phyloP scores from a whole-genome alignment of 2,113 vertebrate genomes.

The Eleginops maclovinus region DNA sequence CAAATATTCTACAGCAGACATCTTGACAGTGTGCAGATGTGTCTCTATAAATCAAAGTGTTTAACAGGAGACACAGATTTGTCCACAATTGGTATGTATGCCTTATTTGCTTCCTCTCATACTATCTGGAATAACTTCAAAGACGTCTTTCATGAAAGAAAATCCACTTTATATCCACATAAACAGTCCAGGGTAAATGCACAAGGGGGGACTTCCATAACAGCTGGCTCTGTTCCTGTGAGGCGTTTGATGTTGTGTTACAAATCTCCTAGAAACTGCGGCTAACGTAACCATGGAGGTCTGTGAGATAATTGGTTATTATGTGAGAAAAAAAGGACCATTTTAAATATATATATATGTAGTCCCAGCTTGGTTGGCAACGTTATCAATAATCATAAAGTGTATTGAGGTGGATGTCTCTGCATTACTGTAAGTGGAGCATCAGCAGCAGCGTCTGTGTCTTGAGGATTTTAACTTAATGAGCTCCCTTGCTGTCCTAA shows the following conservation, averaged over 20 bases:
- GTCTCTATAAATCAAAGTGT: neutral
- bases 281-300: neutral
- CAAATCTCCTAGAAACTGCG: constrained; percentile 29
- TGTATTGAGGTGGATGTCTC: neutral
- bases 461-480: constrained; percentile 2
- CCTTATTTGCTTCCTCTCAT: neutral
- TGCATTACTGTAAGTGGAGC: neutral
- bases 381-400: neutral
- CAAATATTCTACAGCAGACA: neutral
- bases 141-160: constrained; percentile 39
- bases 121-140: constrained; percentile 51
- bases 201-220: constrained; percentile 11
- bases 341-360: neutral
- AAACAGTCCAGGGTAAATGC: constrained; percentile 36
- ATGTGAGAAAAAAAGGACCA: neutral
- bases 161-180: constrained; percentile 33
- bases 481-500: constrained; percentile 26
- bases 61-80: neutral
- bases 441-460: neutral
- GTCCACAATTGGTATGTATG: neutral
- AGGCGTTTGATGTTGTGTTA: constrained; percentile 56
- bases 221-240: constrained; percentile 34
- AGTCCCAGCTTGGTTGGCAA: neutral
- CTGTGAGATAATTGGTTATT: constrained; percentile 1
- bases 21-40: neutral